These are phyloP conservation scores for Fukomys damarensis DNA, from an alignment of 2,113 vertebrate genomes.

Conservation along the genomic window DNA sequence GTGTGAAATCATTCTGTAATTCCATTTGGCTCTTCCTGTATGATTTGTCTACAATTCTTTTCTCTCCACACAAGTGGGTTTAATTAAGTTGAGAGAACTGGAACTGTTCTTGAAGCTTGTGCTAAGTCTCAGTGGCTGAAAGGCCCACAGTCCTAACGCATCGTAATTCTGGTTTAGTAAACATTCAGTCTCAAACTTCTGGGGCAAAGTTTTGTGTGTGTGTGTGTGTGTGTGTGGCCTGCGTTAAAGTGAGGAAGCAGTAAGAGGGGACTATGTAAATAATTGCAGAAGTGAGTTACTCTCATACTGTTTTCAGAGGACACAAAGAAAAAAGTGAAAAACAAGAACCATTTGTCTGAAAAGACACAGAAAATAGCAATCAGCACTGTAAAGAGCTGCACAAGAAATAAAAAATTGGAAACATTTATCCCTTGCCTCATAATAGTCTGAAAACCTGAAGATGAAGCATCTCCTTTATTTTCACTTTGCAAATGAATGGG, in stretches of 20 bases:
- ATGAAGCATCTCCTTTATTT: conserved; percentile 70
- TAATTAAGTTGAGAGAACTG: conserved; percentile 5
- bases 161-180: conserved; percentile 20
- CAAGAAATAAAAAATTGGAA: conserved; percentile 58
- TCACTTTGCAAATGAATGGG: conserved; percentile 67
- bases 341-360: conserved; percentile 1
- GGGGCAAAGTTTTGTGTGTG: background rate
- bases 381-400: conserved; percentile 11
- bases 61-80: background rate
- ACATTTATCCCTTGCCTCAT: conserved; percentile 69
- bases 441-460: conserved; percentile 64
- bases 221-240: too few relatives aligned
- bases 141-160: conserved; percentile 17
- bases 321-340: conserved; percentile 61
- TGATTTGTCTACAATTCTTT: background rate
- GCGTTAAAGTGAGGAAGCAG: background rate
- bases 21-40: background rate
- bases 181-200: background rate
- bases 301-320: conserved; percentile 39
- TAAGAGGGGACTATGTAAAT: conserved; percentile 40
- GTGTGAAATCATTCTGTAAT: conserved; percentile 15
- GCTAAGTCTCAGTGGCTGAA: conserved; percentile 1
- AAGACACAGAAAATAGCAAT: background rate
- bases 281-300: conserved; percentile 22
- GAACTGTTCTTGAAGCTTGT: background rate